Evolutionary conservation across 1,140 invertebrate species (phyloP), one percentile per base, ranked within the genome.

Genomic region (Cylas formicarius): DNA sequence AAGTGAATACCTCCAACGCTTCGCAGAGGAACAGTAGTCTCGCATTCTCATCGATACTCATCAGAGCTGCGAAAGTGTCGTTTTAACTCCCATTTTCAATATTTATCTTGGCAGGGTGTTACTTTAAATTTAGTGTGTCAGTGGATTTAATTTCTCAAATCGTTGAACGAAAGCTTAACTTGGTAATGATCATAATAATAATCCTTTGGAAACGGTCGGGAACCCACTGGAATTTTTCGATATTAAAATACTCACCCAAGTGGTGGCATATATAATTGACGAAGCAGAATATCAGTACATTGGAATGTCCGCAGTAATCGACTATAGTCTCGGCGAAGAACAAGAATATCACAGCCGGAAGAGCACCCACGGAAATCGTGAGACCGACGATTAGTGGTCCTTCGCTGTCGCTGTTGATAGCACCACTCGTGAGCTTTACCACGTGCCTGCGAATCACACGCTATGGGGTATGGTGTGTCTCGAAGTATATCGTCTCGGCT

Each of bases 231-330:
- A 14, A 26, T 21, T 40, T 62, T 61, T 18, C 36, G 27, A 51
- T 62, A 58, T 59, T 52, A 58, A 53, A 35, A 38, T 16, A 52
- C 51, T 57, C 62, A 72, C 75, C 72, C 22, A 80, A 74, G 56
- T 82, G 89, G 42, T 81, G 72, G 20, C 88, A 66, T 27, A 86
- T 84, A 63, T 86, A 90, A 52, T 85, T 75, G 2, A 81, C 79
- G 54, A 89, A 83, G 14, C 84, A 84, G 26, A 77, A 72, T 50
- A 89, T 88, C 45, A 90, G 75, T 36, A 90, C 71, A 63, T 90
- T 88, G 46, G 83, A 84, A 63, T 89, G 83, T 2, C 86, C 86
- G 35, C 85, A 80, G 63, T 84, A 89, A 63, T 89, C 82, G 2
- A 92, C 82, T 18, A 91, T 73, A 52, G 76, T 77, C 53, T 90